Evolutionary conservation across 2,797 vertebrate species (phyloP).

Genomic region (Streptopelia turtur): DNA sequence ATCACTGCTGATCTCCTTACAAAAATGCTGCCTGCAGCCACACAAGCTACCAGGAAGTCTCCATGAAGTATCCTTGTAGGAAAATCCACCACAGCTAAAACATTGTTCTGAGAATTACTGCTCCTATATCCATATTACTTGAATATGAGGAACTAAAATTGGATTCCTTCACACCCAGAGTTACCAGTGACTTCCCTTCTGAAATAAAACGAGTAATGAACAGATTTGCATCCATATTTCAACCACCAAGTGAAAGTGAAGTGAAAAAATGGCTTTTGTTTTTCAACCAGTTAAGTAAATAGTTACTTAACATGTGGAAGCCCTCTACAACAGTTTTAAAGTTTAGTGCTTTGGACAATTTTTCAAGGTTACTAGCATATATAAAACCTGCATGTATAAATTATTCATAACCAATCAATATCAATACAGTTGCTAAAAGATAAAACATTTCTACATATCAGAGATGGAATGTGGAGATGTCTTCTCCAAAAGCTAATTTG

Average conservation of each 20-base stretch:
- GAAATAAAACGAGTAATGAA: background rate
- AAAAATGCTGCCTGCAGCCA: background rate
- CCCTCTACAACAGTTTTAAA: background rate
- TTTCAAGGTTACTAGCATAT: background rate
- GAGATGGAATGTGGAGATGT: background rate
- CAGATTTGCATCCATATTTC: background rate
- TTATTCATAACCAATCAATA: background rate
- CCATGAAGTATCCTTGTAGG: background rate
- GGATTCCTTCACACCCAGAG: background rate
- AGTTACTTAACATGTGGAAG: background rate
- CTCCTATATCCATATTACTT: background rate
- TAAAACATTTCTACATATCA: background rate
- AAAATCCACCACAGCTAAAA: constrained; percentile 16
- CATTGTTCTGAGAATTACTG: background rate
- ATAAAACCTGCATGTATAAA: background rate
- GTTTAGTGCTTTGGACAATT: background rate
- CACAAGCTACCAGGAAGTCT: background rate
- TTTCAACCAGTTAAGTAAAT: background rate
- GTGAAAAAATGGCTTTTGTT: background rate
- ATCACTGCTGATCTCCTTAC: background rate
- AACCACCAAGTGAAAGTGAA: background rate
- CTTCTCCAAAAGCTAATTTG: background rate
- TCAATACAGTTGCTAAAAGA: background rate
- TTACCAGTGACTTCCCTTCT: background rate
- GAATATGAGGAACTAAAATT: constrained; percentile 13